These are phyloP conservation scores for Sprattus sprattus DNA, from an alignment of 2,113 vertebrate species.

Conservation along the genomic window DNA sequence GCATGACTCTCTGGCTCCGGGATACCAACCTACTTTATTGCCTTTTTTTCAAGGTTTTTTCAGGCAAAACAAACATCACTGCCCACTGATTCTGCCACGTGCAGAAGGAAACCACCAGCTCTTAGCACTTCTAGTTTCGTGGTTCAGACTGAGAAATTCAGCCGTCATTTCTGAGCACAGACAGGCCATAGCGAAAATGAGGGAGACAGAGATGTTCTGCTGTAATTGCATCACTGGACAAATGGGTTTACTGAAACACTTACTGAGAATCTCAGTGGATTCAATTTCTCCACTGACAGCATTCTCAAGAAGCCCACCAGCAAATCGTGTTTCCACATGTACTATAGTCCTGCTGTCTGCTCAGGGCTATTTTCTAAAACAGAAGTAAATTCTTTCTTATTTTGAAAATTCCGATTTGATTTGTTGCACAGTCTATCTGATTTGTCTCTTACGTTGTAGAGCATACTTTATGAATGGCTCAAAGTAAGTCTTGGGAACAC, in stretches of 20 bases:
- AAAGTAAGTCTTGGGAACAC: background rate
- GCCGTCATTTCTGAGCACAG: background rate
- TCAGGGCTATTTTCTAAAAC: background rate
- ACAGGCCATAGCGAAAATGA: background rate
- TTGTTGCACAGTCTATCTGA: background rate
- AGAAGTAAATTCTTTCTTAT: background rate
- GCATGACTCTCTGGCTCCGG: background rate
- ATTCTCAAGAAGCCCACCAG: background rate
- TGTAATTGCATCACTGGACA: background rate
- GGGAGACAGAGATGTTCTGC: background rate
- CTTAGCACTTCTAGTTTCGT: background rate
- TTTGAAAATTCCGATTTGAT: background rate
- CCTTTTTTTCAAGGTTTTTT: background rate
- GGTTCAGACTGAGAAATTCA: background rate
- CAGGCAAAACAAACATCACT: background rate
- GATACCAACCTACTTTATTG: background rate
- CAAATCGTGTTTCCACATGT: background rate
- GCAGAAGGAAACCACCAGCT: background rate
- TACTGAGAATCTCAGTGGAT: conserved; percentile 2
- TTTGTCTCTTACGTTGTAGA: background rate
- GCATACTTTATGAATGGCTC: background rate
- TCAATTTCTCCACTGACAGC: background rate
- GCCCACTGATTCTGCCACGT: background rate
- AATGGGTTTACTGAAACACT: conserved; percentile 19
- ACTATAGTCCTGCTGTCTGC: background rate